Base-by-base conservation (phyloP, 1,140 invertebrate genomes). In the Globodera rostochiensis region DNA sequence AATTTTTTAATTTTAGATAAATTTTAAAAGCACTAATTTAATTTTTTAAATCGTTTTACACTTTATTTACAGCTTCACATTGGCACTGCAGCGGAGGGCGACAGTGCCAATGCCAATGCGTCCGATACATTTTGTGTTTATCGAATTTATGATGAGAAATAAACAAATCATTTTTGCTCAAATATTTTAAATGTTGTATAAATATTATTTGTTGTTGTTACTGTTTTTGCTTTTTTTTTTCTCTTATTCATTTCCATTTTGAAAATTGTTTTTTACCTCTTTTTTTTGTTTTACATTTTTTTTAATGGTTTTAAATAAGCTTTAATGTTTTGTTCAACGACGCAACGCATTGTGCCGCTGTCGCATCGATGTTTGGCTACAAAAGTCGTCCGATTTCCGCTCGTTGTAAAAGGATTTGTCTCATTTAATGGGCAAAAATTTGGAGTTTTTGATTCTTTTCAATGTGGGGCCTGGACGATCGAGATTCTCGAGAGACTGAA, bases 101-200 rank as follows among this genome's bases (percentile, higher is more conserved):
- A n/a, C 74, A 25, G 74, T 53, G 67, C 5, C 57, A 19, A 19
- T 64, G 57, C 13, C 13, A 64, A 64, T 36, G 36, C 36, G 36
- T 1, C 57, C 4, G 67, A 76, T 11, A 47, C 74, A 70, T 76
- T 76, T 71, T 71, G 13, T 71, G 36, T 71, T 7, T 71, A 71
- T 45, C 69, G 36, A 36, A 47, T 71, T 71, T 8, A 6, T 45
- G 25, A 6, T 45, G 25, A 25, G 69, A 71, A 64, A 19, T 19
- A 64, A 64, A 4, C 13, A n/a, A 64, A 60, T 8, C 11, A 11
- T 50, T 50, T 50, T 8, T 0, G 2, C 6, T 11, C 19, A 69
- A 69, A 11, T 69, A 8, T 69, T 71, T 47, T 0, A 71, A 71
- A 46, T 45, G 25, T 47, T 71, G 11, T 36, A 15, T 66, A 3